phyloP scores from a whole-genome alignment of 2,113 vertebrate genomes.

The Peromyscus polionotus region DNA sequence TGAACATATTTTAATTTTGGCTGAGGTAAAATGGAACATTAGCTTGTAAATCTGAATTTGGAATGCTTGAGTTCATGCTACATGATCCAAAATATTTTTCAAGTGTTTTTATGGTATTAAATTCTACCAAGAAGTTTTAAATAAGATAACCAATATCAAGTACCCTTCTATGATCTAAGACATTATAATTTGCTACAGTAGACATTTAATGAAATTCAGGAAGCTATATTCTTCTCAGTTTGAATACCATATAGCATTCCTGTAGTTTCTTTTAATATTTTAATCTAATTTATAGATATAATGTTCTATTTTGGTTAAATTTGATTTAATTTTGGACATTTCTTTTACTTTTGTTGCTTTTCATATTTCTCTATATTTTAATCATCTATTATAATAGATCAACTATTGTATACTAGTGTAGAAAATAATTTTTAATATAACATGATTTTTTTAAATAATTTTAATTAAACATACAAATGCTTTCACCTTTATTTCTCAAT shows the following conservation, averaged over 20 bases:
- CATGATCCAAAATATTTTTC: too few relatives aligned
- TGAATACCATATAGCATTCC: neutral
- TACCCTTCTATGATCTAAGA: too few relatives aligned
- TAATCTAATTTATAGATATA: neutral
- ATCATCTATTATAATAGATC: neutral
- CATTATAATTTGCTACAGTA: too few relatives aligned
- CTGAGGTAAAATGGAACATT: conserved; percentile 51
- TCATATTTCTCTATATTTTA: neutral
- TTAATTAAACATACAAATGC: too few relatives aligned
- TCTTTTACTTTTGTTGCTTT: neutral
- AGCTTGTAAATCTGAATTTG: conserved; percentile 49
- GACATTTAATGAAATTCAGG: neutral
- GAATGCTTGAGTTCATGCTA: too few relatives aligned
- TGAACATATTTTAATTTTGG: conserved; percentile 44
- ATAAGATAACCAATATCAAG: too few relatives aligned
- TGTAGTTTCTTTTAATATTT: neutral
- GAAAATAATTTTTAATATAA: neutral
- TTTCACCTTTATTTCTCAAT: too few relatives aligned
- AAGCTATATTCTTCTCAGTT: neutral
- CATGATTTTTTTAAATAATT: too few relatives aligned
- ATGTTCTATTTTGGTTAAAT: neutral
- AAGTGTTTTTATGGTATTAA: too few relatives aligned
- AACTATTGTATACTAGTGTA: neutral
- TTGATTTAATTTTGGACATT: neutral
- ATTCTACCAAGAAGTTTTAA: too few relatives aligned